These are phyloP conservation scores for Chlorops oryzae DNA, from an alignment of 1,140 invertebrate species.

Conservation along the genomic window DNA sequence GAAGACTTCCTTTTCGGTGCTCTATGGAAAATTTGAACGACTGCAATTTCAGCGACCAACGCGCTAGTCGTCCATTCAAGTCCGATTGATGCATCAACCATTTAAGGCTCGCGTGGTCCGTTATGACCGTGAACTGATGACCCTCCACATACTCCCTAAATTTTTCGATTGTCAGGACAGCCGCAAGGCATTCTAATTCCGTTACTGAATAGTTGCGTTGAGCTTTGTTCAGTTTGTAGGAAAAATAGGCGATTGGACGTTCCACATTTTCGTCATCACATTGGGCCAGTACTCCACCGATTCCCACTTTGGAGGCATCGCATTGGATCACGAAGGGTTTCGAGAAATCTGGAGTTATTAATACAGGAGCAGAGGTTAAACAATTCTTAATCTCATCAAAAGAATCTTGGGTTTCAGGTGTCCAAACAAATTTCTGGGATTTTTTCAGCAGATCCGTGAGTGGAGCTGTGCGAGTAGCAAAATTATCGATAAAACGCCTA, in stretches of 20 bases:
- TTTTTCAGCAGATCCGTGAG: constrained; percentile 3
- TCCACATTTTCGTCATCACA: background rate
- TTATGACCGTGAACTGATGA: too few relatives aligned
- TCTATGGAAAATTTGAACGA: too few relatives aligned
- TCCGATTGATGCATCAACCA: too few relatives aligned
- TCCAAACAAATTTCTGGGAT: background rate
- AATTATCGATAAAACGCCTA: constrained; percentile 1
- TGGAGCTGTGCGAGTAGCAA: background rate
- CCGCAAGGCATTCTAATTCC: constrained; percentile 9
- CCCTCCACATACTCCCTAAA: too few relatives aligned
- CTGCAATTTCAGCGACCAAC: too few relatives aligned
- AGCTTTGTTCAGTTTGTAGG: constrained; percentile 10
- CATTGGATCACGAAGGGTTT: constrained; percentile 13
- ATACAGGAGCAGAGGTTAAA: constrained; percentile 1
- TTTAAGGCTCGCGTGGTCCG: too few relatives aligned
- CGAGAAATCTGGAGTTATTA: constrained; percentile 19
- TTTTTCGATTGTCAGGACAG: too few relatives aligned
- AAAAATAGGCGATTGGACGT: constrained; percentile 5
- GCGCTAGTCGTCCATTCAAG: too few relatives aligned
- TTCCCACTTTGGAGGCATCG: constrained; percentile 10
- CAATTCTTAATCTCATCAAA: constrained; percentile 3
- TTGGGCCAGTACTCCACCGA: constrained; percentile 6
- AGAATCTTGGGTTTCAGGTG: background rate
- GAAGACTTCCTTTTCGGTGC: too few relatives aligned
- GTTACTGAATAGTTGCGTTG: constrained; percentile 10